Base-by-base conservation (phyloP, 2,888 invertebrate species). In the Cylindroiulus punctatus region DNA sequence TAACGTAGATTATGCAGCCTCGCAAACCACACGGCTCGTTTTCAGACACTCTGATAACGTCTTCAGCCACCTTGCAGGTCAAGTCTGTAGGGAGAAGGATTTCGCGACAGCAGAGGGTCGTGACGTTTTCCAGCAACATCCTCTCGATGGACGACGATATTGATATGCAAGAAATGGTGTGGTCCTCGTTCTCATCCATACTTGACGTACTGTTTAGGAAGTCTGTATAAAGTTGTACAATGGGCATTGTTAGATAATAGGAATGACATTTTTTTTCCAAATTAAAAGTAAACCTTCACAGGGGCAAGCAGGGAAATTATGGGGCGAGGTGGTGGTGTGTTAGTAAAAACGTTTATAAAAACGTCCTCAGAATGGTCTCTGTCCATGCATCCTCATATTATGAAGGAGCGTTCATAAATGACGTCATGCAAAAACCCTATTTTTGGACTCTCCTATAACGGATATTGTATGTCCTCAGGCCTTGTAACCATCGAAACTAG, bases 21-120 rank as follows among this genome's bases (percentile, higher is more conserved):
- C 93, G 92, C 84, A 97, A 93, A 85, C 97, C 97, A 92, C 96
- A 97, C 26, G 97, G 97, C 91, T 97, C 97, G 85, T 94, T 94
- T 90, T 96, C 96, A 0, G 97, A 96, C 92, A 96, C 94, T 86
- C 94, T 93, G 86, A 97, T 93, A 88, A 96, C 94, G 90, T 96
- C 95, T 88, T 94, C 92, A 84, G 97, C 94, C 88, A 97, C 95
- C 88, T 95, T 93, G 88, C 94, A 94, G 87, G 96, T 93, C 88
- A 97, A 93, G 91, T 96, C 95, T 86, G 95, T 94, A 57, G 97
- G 97, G 89, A 97, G 92, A 88, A 96, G 93, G 87, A 97, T 96
- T 92, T 97, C 96, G 32, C 95, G 96, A 90, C 95, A 94, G 87
- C 95, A 94, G 89, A 97, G 92, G 89, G 94, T 95, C 88, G 94